phyloP scores from a whole-genome alignment of 2,113 vertebrate genomes.

The Alectura lathami region DNA sequence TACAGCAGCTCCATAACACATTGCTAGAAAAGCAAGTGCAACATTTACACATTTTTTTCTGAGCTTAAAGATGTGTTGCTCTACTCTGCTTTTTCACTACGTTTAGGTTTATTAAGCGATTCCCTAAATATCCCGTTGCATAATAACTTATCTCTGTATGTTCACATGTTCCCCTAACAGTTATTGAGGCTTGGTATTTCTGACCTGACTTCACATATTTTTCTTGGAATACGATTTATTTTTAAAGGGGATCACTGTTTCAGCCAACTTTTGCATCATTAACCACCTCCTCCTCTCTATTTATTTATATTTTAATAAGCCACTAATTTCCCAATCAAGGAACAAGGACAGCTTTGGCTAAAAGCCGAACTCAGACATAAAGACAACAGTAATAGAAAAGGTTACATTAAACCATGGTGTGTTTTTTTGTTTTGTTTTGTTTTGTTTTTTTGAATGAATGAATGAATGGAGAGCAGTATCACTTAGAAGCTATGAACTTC shows the following conservation, averaged over 20 bases:
- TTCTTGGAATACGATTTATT: constrained; percentile 47
- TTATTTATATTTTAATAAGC: constrained; percentile 60
- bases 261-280: constrained; percentile 64
- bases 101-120: background rate
- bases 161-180: background rate
- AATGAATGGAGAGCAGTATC: background rate
- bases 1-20: background rate
- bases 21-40: background rate
- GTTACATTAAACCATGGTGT: background rate
- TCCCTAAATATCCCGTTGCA: background rate
- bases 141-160: constrained; percentile 8
- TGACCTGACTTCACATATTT: constrained; percentile 39
- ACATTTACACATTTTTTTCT: background rate
- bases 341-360: constrained; percentile 14
- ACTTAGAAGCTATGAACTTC: background rate
- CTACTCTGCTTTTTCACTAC: background rate
- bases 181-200: constrained; percentile 32
- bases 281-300: constrained; percentile 39
- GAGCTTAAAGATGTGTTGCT: background rate
- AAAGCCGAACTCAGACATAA: background rate
- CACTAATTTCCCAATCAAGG: constrained; percentile 56
- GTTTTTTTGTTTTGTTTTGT: too few relatives aligned
- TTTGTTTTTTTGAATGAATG: background rate
- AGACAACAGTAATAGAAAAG: background rate
- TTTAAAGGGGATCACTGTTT: constrained; percentile 39